Conservation (phyloP, 2,888 invertebrate species). For the Hemistola chrysoprasaria region DNA sequence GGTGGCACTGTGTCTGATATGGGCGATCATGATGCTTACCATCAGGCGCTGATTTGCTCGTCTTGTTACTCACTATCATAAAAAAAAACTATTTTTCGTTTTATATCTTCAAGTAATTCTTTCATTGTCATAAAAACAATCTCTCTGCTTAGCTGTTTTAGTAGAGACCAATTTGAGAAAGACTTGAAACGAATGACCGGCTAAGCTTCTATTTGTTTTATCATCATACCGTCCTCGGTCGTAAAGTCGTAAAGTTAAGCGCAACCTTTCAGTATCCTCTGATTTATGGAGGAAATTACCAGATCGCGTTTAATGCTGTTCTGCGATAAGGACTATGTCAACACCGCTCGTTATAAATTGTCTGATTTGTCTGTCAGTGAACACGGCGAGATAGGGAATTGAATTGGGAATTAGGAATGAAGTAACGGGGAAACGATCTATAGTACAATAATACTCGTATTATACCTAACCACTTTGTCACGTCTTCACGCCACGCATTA, state of each 20-base stretch:
- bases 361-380: conserved; percentile 10
- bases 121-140: too few species aligned
- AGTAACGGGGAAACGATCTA: too few species aligned
- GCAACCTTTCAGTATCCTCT: conserved; percentile 23
- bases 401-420: conserved; percentile 5
- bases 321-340: conserved; percentile 10
- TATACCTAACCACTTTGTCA: too few species aligned
- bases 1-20: too few species aligned
- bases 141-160: neutral
- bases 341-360: conserved; percentile 13
- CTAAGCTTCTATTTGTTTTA: conserved; percentile 27
- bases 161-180: conserved; percentile 4
- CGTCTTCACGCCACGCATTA: too few species aligned
- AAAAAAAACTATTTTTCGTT: too few species aligned
- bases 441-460: too few species aligned
- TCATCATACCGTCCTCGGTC: conserved; percentile 19
- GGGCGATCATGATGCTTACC: too few species aligned
- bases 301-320: conserved; percentile 10
- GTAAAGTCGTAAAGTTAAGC: conserved; percentile 27
- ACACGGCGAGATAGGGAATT: conserved; percentile 6
- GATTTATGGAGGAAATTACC: conserved; percentile 19
- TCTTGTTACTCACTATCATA: too few species aligned
- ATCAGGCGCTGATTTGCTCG: too few species aligned
- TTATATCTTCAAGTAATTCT: too few species aligned
- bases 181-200: conserved; percentile 1